phyloP scores from a whole-genome alignment of 2,888 invertebrate genomes.

The Epicampocera succincta region DNA sequence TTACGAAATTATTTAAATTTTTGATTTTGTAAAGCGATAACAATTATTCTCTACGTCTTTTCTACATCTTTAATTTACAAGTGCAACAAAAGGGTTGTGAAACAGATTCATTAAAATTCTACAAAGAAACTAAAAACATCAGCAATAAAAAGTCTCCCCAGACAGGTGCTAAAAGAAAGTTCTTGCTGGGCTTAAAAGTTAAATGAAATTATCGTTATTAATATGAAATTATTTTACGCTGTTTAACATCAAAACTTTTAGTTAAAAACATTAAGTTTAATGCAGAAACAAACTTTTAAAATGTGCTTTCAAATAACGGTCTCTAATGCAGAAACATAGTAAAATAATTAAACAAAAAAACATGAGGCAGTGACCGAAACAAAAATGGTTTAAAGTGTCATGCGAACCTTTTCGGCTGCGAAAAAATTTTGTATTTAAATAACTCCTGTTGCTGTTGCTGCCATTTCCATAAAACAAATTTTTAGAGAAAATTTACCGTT shows the following conservation, averaged over 20 bases:
- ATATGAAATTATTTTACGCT: slow-evolving; percentile 7
- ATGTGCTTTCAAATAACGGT: too few relatives aligned
- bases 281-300: too few relatives aligned
- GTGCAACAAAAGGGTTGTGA: slow-evolving; percentile 24
- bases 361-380: too few relatives aligned
- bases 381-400: too few relatives aligned
- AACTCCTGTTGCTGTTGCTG: too few relatives aligned
- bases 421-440: too few relatives aligned
- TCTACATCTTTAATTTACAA: neutral
- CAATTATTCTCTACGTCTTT: slow-evolving; percentile 19
- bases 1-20: slow-evolving; percentile 57
- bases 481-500: too few relatives aligned
- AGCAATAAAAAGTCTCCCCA: neutral
- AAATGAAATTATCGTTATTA: slow-evolving; percentile 43
- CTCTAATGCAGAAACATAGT: too few relatives aligned
- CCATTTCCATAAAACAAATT: too few relatives aligned
- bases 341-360: too few relatives aligned
- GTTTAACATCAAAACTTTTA: slow-evolving; percentile 37
- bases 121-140: slow-evolving; percentile 2
- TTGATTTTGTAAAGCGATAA: slow-evolving; percentile 51
- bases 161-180: slow-evolving; percentile 63
- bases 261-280: slow-evolving; percentile 8
- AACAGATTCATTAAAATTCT: slow-evolving; percentile 47
- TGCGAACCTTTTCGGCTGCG: too few relatives aligned
- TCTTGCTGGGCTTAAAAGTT: neutral